Conservation (phyloP, 2,113 vertebrate genomes). For the Trematomus loennbergii region DNA sequence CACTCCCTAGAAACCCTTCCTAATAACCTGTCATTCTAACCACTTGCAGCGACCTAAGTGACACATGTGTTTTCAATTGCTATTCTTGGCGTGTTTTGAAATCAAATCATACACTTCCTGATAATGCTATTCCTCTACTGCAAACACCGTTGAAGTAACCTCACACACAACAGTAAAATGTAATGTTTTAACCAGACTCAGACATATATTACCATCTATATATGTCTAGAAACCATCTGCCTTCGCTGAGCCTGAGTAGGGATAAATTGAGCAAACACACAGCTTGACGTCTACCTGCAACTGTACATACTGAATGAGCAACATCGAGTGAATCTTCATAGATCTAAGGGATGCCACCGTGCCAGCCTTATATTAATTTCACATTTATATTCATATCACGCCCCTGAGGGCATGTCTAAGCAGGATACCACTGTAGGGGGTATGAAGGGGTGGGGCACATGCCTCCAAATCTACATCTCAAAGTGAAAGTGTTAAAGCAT, state of each 20-base stretch:
- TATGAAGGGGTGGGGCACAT: constrained; percentile 31
- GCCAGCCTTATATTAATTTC: constrained; percentile 63
- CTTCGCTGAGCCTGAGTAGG: not conserved
- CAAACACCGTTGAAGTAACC: constrained; percentile 21
- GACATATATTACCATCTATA: constrained; percentile 28
- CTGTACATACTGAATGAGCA: constrained; percentile 56
- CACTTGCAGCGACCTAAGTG: not conserved
- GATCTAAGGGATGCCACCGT: constrained; percentile 47
- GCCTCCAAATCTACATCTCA: constrained; percentile 66
- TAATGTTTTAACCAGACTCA: constrained; percentile 16
- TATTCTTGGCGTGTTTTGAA: constrained; percentile 15
- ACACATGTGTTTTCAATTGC: not conserved
- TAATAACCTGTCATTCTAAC: not conserved
- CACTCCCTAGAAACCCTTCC: not conserved
- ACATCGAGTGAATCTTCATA: constrained; percentile 56
- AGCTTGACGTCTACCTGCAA: constrained; percentile 61
- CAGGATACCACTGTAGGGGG: constrained; percentile 61
- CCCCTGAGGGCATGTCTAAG: constrained; percentile 63
- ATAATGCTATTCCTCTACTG: not conserved
- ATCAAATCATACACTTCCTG: not conserved
- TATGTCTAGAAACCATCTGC: constrained; percentile 8
- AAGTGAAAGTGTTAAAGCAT: constrained; percentile 55
- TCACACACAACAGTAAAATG: constrained; percentile 28
- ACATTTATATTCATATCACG: constrained; percentile 64
- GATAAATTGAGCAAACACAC: constrained; percentile 58